Conservation (phyloP, 2,797 vertebrate species). For the Labroides dimidiatus region DNA sequence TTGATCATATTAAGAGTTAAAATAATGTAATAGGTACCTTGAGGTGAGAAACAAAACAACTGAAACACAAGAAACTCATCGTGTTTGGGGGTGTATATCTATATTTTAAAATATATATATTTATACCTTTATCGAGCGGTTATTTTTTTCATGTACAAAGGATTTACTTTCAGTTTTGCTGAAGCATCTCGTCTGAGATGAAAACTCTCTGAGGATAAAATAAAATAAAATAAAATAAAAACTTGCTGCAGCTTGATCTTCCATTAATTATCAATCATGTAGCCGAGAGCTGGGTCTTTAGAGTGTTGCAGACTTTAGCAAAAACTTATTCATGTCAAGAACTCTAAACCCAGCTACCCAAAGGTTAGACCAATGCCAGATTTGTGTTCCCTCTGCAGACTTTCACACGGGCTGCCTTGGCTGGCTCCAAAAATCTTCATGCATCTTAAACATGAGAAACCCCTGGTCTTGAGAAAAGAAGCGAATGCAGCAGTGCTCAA, state of each 20-base stretch:
- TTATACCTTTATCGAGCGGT: too few relatives aligned
- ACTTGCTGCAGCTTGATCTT: neutral
- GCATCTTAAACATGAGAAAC: neutral
- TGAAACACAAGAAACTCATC: slow-evolving; percentile 4
- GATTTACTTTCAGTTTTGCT: slow-evolving; percentile 3
- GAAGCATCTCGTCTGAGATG: neutral
- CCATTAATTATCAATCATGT: slow-evolving; percentile 30
- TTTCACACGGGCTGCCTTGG: neutral
- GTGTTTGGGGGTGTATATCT: neutral
- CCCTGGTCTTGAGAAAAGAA: too few relatives aligned
- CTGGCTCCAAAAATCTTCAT: neutral
- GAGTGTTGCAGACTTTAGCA: slow-evolving; percentile 13
- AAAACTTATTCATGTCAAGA: slow-evolving; percentile 2
- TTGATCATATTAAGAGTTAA: too few relatives aligned
- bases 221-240: too few relatives aligned
- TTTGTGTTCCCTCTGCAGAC: neutral
- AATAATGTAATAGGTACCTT: neutral
- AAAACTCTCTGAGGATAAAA: neutral
- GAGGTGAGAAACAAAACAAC: neutral
- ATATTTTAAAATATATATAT: too few relatives aligned
- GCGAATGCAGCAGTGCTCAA: too few relatives aligned
- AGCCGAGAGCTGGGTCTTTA: slow-evolving; percentile 1
- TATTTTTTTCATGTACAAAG: neutral
- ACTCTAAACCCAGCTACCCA: neutral
- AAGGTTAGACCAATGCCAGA: neutral